These are phyloP conservation scores for Agelaius phoeniceus DNA, from an alignment of 2,113 vertebrate species.

Conservation along the genomic window DNA sequence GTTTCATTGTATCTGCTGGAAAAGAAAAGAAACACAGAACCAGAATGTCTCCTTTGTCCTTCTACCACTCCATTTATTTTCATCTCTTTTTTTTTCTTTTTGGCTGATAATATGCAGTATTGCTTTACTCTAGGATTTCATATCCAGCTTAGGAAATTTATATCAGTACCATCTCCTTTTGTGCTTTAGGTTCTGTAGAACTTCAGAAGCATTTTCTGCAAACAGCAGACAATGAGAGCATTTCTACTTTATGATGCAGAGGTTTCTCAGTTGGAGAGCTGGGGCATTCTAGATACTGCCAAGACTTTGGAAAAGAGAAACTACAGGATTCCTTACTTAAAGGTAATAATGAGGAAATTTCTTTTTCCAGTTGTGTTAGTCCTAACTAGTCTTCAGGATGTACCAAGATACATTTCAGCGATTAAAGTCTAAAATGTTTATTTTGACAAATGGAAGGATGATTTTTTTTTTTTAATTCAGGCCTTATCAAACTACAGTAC, in stretches of 20 bases:
- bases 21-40: not conserved
- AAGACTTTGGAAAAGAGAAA: slow-evolving; percentile 75
- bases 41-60: not conserved
- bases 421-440: not conserved
- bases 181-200: slow-evolving; percentile 68
- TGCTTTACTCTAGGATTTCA: not conserved
- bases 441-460: not conserved
- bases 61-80: not conserved
- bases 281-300: slow-evolving; percentile 38
- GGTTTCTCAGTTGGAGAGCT: slow-evolving; percentile 35
- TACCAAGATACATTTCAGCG: not conserved
- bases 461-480: not conserved
- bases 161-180: not conserved
- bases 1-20: not conserved
- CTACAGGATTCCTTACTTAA: slow-evolving; percentile 75
- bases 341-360: slow-evolving; percentile 45
- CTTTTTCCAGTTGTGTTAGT: not conserved
- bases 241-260: slow-evolving; percentile 72
- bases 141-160: not conserved
- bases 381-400: not conserved
- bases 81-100: not conserved
- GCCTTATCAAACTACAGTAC: not conserved
- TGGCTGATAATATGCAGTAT: not conserved
- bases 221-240: slow-evolving; percentile 72
- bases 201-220: slow-evolving; percentile 74